A percentile compares a stretch with the other conserved stretches of the same genome.
Conservation (phyloP, 2,797 vertebrate species). For the Aldrovandia affinis region DNA sequence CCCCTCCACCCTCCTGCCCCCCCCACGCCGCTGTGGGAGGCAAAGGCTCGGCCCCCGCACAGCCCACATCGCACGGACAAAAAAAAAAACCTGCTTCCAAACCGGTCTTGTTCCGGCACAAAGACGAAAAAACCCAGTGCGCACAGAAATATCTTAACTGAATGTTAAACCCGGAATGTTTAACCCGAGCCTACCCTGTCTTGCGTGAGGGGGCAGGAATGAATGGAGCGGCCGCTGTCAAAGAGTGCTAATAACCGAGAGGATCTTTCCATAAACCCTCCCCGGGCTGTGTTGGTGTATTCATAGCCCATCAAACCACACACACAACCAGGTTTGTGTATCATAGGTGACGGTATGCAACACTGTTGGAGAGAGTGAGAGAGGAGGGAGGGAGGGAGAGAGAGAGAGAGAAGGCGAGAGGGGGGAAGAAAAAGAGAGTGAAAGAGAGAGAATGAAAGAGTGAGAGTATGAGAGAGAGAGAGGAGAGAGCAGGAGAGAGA, state of each 20-base stretch:
- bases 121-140: too few species aligned
- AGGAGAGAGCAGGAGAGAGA: constrained; percentile 42
- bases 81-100: too few species aligned
- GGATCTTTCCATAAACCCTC: background rate
- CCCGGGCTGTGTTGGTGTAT: background rate
- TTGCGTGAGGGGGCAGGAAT: too few species aligned
- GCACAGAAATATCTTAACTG: background rate
- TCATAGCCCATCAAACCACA: background rate
- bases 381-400: background rate
- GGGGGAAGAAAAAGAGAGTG: constrained; percentile 40
- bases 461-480: constrained; percentile 37
- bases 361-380: constrained; percentile 29
- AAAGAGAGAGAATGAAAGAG: constrained; percentile 23
- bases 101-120: too few species aligned
- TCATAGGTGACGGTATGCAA: background rate
- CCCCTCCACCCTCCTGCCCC: background rate
- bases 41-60: background rate
- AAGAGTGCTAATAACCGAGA: too few species aligned
- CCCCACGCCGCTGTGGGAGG: background rate
- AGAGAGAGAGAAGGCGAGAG: constrained; percentile 29
- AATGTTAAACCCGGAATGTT: too few species aligned
- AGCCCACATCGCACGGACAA: background rate
- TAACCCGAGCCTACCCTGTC: too few species aligned
- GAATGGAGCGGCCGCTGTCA: too few species aligned
- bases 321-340: background rate